Evolutionary conservation across 2,888 invertebrate species (phyloP).

Genomic region (Agrotis ipsilon): DNA sequence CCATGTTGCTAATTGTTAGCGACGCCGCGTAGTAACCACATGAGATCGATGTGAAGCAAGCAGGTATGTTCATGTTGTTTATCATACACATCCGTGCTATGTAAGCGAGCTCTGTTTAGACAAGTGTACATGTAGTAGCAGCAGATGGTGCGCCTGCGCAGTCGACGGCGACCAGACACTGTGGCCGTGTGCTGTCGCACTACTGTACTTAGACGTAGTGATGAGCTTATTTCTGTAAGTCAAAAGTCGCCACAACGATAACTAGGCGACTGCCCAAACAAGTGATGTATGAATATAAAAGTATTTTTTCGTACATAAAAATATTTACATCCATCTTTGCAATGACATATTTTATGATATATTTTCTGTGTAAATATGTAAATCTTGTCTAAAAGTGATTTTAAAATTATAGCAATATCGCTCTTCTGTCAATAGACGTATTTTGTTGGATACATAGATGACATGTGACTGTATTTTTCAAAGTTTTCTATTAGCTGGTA

Average conservation of each 20-base stretch:
- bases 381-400: constrained; percentile 79
- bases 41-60: constrained; percentile 41
- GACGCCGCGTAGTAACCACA: constrained; percentile 35
- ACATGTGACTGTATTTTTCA: constrained; percentile 52
- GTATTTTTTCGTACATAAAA: constrained; percentile 72
- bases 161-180: constrained; percentile 39
- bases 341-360: constrained; percentile 77
- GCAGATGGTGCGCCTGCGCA: constrained; percentile 48
- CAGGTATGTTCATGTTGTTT: constrained; percentile 34
- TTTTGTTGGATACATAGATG: constrained; percentile 47
- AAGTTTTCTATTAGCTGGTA: constrained; percentile 53
- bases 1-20: constrained; percentile 30
- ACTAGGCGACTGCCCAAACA: constrained; percentile 63
- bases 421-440: constrained; percentile 48
- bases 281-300: constrained; percentile 66
- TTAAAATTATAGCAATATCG: constrained; percentile 63
- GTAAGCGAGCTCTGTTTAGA: constrained; percentile 52
- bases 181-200: constrained; percentile 36
- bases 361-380: constrained; percentile 84
- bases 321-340: constrained; percentile 71
- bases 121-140: constrained; percentile 50
- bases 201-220: constrained; percentile 68
- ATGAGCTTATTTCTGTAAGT: constrained; percentile 73
- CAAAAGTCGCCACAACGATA: constrained; percentile 52
- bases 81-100: constrained; percentile 33